Percentiles rank a stretch among this genome's conserved stretches.
These are phyloP conservation scores for Poecilia gillii DNA, from an alignment of 2,797 vertebrate species.

Conservation along the genomic window DNA sequence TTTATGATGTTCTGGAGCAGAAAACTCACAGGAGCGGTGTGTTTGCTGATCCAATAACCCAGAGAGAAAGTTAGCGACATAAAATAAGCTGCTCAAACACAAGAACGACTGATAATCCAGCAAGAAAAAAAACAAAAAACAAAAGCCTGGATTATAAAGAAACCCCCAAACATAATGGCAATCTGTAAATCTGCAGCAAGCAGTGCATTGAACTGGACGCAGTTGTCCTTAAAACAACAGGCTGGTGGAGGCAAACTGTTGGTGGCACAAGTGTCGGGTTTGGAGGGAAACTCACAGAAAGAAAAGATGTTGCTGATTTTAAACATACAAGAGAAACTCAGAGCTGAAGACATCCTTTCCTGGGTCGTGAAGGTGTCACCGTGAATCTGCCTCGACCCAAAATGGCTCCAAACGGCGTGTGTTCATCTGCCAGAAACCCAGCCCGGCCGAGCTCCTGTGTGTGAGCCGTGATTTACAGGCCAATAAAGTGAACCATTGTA, in stretches of 20 bases:
- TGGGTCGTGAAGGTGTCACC: background rate
- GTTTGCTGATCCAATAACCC: conserved; percentile 77
- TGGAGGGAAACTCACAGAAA: background rate
- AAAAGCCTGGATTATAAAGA: conserved; percentile 57
- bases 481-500: conserved; percentile 8
- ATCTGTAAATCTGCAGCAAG: conserved; percentile 43
- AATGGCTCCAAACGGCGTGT: conserved; percentile 9
- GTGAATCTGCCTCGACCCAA: background rate
- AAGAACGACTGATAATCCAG: conserved; percentile 63
- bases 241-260: conserved; percentile 28
- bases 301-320: background rate
- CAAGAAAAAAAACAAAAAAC: background rate
- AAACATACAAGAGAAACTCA: background rate
- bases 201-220: background rate
- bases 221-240: conserved; percentile 11
- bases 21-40: conserved; percentile 64
- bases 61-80: conserved; percentile 75
- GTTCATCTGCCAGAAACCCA: conserved; percentile 7
- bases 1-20: conserved; percentile 71
- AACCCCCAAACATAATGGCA: conserved; percentile 16
- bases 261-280: conserved; percentile 20
- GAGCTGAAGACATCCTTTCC: background rate
- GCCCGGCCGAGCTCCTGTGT: background rate
- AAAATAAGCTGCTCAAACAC: conserved; percentile 68
- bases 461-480: conserved; percentile 19